Evolutionary conservation across 2,113 vertebrate species (phyloP).

Genomic region (Centrocercus urophasianus): DNA sequence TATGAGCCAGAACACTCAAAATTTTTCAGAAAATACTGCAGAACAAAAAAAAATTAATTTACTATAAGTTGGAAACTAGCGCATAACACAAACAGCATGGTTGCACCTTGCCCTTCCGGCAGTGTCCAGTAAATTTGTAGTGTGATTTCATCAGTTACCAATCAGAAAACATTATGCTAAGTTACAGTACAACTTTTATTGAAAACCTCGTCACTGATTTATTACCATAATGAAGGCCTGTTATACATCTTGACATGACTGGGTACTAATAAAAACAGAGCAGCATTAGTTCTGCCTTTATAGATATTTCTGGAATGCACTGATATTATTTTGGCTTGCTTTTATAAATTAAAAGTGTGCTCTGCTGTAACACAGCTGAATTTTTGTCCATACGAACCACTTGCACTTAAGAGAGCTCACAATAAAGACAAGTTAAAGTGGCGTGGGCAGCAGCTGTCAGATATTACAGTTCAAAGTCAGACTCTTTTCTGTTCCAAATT

Average conservation of each 20-base stretch:
- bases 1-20: background rate
- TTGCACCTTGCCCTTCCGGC: background rate
- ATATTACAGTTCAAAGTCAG: background rate
- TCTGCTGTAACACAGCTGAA: background rate
- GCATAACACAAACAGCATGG: conserved; percentile 40
- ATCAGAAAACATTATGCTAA: background rate
- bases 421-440: background rate
- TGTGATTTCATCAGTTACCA: background rate
- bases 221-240: conserved; percentile 21
- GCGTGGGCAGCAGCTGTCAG: background rate
- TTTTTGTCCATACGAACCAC: background rate
- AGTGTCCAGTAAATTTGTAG: background rate
- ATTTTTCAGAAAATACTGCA: background rate
- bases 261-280: conserved; percentile 10
- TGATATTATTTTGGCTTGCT: background rate
- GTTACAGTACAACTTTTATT: background rate
- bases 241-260: conserved; percentile 4
- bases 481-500: background rate
- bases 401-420: background rate
- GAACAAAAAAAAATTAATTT: background rate
- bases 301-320: conserved; percentile 34
- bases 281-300: conserved; percentile 18
- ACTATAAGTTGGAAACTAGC: background rate
- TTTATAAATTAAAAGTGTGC: background rate
- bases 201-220: background rate